phyloP scores from a whole-genome alignment of 2,113 vertebrate species.

The Paracanthobrama guichenoti region DNA sequence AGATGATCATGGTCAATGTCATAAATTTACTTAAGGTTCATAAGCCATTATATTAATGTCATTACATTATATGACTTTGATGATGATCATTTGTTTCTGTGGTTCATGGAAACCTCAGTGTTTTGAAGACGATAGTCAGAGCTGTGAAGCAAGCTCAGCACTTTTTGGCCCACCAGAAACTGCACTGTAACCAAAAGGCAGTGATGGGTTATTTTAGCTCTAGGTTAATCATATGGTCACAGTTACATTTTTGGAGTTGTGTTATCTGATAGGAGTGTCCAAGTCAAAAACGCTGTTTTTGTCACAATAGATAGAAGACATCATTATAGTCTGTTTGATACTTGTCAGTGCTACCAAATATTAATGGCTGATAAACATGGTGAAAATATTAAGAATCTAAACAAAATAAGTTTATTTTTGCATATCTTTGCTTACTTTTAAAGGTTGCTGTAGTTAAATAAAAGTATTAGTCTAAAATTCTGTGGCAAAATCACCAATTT shows the following conservation, averaged over 20 bases:
- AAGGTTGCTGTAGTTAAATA: not conserved
- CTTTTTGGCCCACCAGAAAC: slow-evolving; percentile 7
- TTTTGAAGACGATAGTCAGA: not conserved
- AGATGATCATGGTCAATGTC: not conserved
- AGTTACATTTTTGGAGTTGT: not conserved
- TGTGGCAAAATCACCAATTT: not conserved
- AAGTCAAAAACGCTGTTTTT: not conserved
- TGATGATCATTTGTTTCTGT: slow-evolving; percentile 30
- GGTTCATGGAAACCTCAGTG: slow-evolving; percentile 30
- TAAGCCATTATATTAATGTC: not conserved
- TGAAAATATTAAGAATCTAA: not conserved
- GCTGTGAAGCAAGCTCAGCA: slow-evolving; percentile 19
- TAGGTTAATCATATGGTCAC: slow-evolving; percentile 30
- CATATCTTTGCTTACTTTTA: not conserved
- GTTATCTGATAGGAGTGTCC: slow-evolving; percentile 15
- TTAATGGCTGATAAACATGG: not conserved
- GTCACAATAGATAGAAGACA: not conserved
- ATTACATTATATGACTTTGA: not conserved
- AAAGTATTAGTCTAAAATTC: not conserved
- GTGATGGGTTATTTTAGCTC: slow-evolving; percentile 13
- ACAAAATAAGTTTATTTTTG: not conserved
- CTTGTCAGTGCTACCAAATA: not conserved
- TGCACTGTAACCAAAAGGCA: not conserved
- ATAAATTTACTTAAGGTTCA: not conserved
- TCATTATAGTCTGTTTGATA: not conserved